Base-by-base conservation (phyloP, 92 coral and sea anemone species). In the Actinostola sp. region DNA sequence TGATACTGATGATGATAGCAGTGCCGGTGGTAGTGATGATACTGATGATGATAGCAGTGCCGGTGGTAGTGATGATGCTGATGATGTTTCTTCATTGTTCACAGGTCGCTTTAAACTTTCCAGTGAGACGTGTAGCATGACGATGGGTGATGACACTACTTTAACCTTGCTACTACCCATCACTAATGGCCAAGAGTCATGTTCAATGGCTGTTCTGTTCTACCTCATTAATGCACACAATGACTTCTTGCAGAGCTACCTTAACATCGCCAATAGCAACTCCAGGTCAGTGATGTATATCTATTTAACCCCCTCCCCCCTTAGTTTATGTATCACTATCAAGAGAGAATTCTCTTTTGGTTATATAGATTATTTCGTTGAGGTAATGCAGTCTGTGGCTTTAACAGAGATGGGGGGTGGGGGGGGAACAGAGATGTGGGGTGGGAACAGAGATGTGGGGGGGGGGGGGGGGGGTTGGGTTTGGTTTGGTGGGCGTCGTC, bases 91-190 rank as follows among this genome's bases (percentile, higher is more conserved):
- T 63, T 29, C 6, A 20, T 31, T 29, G 15, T 66, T 19, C 26
- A 62, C 71, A 73, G 97, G 95, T 48, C 92, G 89, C 28, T 76
- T 85, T 33, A 79, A 83, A 49, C 67, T 88, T 3, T 82, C 92
- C 7, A 73, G 79, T 17, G 90, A 89, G 52, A 63, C 78, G 35
- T 89, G 95, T 41, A 79, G 86, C 45, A 43, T 50, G 72, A 16
- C 78, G 31, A 78, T 92, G 76, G 86, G 74, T 70, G 54, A 63
- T 82, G 41, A 45, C 1, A 87, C 89, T 35, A 88, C 92, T 2
- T 48, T 92, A 53, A 81, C 92, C 38, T 44, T 82, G 73, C 66
- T 92, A 23, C 49, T 92, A n/a, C 97, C 97, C 23, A 77, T 84
- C 32, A 66, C 86, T 27, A 76, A 86, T 44, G 95, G 90, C n/a